phyloP scores from a whole-genome alignment of 2,113 vertebrate species.

The Sceloporus tristichus region DNA sequence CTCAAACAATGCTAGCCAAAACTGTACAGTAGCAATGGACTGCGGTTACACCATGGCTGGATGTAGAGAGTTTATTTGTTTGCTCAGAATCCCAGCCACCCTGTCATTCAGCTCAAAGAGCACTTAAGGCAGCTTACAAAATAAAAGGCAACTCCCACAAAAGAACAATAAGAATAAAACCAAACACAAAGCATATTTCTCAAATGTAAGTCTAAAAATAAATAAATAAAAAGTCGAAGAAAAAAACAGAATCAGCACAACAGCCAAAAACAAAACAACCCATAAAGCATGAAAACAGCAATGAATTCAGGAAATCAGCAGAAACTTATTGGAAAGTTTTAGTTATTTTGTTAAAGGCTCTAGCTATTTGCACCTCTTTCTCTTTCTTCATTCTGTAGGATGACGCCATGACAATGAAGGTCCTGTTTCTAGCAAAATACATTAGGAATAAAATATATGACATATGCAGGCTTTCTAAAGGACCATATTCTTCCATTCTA shows the following conservation, averaged over 20 bases:
- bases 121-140: constrained; percentile 3
- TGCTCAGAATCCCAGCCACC: neutral
- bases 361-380: neutral
- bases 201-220: neutral
- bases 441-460: neutral
- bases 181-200: neutral
- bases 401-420: neutral
- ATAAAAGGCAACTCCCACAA: neutral
- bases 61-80: neutral
- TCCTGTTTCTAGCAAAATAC: neutral
- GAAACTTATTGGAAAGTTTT: neutral
- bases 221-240: too few relatives aligned
- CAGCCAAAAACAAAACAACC: neutral
- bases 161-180: constrained; percentile 2
- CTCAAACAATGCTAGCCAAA: neutral
- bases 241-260: neutral
- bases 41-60: neutral
- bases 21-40: neutral
- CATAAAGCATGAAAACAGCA: neutral
- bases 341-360: neutral
- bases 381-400: neutral
- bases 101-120: neutral
- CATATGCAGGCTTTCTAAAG: too few relatives aligned
- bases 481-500: too few relatives aligned
- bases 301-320: neutral